Conservation (phyloP, 2,797 vertebrate genomes). For the Myiothlypis chrysogaster region DNA sequence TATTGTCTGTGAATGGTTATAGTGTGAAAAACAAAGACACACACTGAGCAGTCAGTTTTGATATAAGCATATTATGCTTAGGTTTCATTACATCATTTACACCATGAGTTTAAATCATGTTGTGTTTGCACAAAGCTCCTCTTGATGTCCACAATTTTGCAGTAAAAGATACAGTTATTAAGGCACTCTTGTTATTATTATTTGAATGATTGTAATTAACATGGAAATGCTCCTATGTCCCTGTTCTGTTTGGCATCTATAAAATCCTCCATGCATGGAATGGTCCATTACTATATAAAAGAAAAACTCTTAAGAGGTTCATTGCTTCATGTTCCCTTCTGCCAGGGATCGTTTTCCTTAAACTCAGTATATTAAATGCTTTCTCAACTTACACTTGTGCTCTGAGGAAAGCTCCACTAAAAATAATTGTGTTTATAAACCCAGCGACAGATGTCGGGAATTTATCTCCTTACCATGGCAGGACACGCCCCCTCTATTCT, state of each 20-base stretch:
- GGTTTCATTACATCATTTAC: neutral
- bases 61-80: neutral
- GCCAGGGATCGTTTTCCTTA: neutral
- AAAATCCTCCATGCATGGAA: neutral
- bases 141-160: neutral
- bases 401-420: neutral
- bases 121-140: neutral
- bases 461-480: neutral
- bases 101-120: neutral
- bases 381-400: neutral
- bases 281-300: accelerated
- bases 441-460: neutral
- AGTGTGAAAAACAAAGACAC: neutral
- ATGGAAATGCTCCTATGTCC: neutral
- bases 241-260: neutral
- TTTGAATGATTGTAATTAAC: neutral
- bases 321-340: neutral
- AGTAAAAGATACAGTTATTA: neutral
- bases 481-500: neutral
- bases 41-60: neutral
- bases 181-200: neutral
- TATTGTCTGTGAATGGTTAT: neutral
- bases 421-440: neutral
- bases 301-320: neutral
- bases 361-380: neutral